Conservation (phyloP, 2,797 vertebrate species). For the Syngnathus acus region DNA sequence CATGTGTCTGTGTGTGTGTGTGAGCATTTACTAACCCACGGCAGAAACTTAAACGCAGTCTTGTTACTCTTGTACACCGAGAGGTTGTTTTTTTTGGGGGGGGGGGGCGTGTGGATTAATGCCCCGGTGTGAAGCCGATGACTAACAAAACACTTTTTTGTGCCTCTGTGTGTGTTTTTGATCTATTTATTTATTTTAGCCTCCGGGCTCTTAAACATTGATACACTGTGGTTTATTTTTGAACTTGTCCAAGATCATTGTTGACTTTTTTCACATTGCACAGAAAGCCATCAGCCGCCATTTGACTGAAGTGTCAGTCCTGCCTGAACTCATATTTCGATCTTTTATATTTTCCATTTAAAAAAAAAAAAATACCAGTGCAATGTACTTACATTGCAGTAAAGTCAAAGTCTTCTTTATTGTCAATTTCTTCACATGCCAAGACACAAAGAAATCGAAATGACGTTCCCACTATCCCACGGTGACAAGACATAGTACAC, state of each 20-base stretch:
- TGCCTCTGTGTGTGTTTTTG: slow-evolving; percentile 8
- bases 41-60: slow-evolving; percentile 51
- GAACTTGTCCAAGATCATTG: slow-evolving; percentile 51
- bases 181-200: slow-evolving; percentile 52
- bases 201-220: slow-evolving; percentile 46
- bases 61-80: slow-evolving; percentile 39
- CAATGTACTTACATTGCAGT: neutral
- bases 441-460: too few relatives aligned
- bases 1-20: neutral
- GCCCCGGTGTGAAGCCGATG: slow-evolving; percentile 56
- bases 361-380: neutral
- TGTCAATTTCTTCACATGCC: too few relatives aligned
- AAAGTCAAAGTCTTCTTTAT: too few relatives aligned
- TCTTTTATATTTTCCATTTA: neutral
- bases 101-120: slow-evolving; percentile 57
- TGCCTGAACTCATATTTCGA: slow-evolving; percentile 16
- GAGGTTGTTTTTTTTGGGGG: slow-evolving; percentile 39
- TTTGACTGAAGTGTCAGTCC: slow-evolving; percentile 27
- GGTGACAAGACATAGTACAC: too few relatives aligned
- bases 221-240: slow-evolving; percentile 54
- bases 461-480: too few relatives aligned
- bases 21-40: slow-evolving; percentile 5
- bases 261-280: slow-evolving; percentile 48
- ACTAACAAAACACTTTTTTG: slow-evolving; percentile 52
- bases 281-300: slow-evolving; percentile 17